These are phyloP conservation scores for Podargus strigoides DNA, from an alignment of 2,797 vertebrate species.

Conservation along the genomic window DNA sequence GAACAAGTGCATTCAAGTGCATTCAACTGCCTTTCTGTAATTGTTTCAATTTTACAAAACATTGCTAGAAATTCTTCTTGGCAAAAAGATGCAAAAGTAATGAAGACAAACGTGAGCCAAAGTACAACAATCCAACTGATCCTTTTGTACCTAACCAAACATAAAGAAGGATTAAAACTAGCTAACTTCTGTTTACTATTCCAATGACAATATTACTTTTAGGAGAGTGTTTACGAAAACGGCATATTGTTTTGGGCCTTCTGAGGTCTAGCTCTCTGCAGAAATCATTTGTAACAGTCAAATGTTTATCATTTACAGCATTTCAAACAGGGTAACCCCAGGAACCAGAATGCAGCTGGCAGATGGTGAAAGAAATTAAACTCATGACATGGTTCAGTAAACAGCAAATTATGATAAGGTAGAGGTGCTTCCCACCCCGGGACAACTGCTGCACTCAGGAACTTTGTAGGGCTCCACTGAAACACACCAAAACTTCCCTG, in stretches of 20 bases:
- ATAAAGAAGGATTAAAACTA: slow-evolving; percentile 47
- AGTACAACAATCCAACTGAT: neutral
- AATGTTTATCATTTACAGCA: slow-evolving; percentile 69
- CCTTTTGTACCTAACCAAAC: slow-evolving; percentile 44
- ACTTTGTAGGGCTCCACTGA: neutral
- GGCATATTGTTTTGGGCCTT: slow-evolving; percentile 56
- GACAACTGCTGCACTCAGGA: neutral
- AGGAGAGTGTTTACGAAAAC: slow-evolving; percentile 57
- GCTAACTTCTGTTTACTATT: slow-evolving; percentile 52
- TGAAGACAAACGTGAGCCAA: slow-evolving; percentile 1
- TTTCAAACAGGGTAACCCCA: slow-evolving; percentile 65
- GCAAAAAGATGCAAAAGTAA: slow-evolving; percentile 16
- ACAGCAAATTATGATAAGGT: slow-evolving; percentile 9
- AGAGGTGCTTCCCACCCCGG: neutral
- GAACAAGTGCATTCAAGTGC: neutral
- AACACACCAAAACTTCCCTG: neutral
- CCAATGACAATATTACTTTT: slow-evolving; percentile 38
- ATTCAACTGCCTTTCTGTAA: slow-evolving; percentile 9
- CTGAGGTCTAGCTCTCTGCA: slow-evolving; percentile 37
- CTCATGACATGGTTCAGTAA: slow-evolving; percentile 67
- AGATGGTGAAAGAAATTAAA: slow-evolving; percentile 73
- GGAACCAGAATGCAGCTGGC: slow-evolving; percentile 64
- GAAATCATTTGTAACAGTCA: slow-evolving; percentile 71
- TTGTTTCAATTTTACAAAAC: slow-evolving; percentile 12
- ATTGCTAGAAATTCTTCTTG: slow-evolving; percentile 14